Evolutionary conservation across 2,113 vertebrate genomes (phyloP), one percentile per base, ranked within the genome.

Genomic region (Cyanocitta stelleri): DNA sequence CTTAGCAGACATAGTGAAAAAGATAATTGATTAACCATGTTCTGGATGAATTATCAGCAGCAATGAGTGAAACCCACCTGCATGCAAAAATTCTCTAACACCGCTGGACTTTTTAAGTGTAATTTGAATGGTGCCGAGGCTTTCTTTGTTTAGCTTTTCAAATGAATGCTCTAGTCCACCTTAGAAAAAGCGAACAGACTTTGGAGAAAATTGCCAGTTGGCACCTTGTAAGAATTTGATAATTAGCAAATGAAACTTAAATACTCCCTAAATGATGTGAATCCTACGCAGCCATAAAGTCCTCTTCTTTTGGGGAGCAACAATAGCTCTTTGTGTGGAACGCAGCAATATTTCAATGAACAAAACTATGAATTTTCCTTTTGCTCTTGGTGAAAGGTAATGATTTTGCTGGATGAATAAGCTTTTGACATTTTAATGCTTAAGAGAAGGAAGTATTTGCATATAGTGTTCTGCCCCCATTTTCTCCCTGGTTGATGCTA

Each of bases 301-400:
- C 33, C 18, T 56, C 62, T 85, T 61, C 72, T 86, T 67, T 30
- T 4, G 7, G 39, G 61, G 9, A 93, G 41, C 46, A 93, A 71
- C 51, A 93, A 86, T 39, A 92, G 90, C 39, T 86, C 72, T 88
- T 94, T 86, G 43, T 80, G 72, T 55, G 35, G 79, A 95, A 88
- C 0, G 5, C 18, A 77, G 85, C 54, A 86, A 86, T 52, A 88
- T 41, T 90, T 84, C 63, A 80, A 30, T 43, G 59, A 94, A 63
- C 18, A 83, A 83, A 94, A 92, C 54, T 27, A 74, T 16, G 73
- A 74, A 77, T 92, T 93, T 92, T 80, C 43, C 51, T 92, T 94
- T 71, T 93, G 85, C 59, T 80, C 9, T 51, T 67, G 51, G 49
- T 90, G 88, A 93, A 93, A 94, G 72, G 90, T 80, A 94, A 86